A percentile compares a stretch with the other conserved stretches of the same genome.
phyloP scores from a whole-genome alignment of 2,888 invertebrate genomes.

The Drosophila suboccidentalis region DNA sequence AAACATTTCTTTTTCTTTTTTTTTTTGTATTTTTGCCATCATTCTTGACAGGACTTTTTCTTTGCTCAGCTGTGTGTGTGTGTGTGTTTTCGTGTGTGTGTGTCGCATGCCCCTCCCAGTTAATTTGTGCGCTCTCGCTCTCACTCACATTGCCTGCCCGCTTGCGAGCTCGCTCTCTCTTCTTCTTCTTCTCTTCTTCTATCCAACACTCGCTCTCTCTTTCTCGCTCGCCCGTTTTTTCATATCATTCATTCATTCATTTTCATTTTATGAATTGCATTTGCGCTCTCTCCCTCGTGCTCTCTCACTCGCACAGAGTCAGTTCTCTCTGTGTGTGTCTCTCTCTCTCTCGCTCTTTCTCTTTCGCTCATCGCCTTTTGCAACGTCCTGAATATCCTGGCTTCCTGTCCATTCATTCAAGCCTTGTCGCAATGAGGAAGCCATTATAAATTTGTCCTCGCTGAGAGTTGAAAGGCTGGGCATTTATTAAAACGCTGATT shows the following conservation, averaged over 20 bases:
- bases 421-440: conserved; percentile 55
- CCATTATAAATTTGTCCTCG: conserved; percentile 66
- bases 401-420: conserved; percentile 52
- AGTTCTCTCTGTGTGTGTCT: conserved; percentile 24
- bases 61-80: conserved; percentile 14
- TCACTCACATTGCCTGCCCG: conserved; percentile 13
- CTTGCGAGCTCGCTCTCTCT: conserved; percentile 4
- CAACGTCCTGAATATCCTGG: conserved; percentile 28
- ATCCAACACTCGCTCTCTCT: conserved; percentile 19
- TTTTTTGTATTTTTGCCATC: conserved; percentile 67
- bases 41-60: conserved; percentile 70
- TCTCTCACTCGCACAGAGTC: conserved; percentile 34
- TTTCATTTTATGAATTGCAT: conserved; percentile 75
- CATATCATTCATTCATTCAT: conserved; percentile 54
- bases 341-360: conserved; percentile 23
- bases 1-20: conserved; percentile 10
- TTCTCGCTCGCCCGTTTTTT: conserved; percentile 16
- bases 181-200: conserved; percentile 18
- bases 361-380: conserved; percentile 8
- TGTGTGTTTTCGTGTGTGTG: conserved; percentile 26
- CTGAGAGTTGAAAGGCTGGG: conserved; percentile 30
- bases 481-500: conserved; percentile 71
- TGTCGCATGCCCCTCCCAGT: conserved; percentile 76
- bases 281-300: conserved; percentile 43
- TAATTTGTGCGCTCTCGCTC: conserved; percentile 71